A percentile compares a stretch with the other conserved stretches of the same genome.
phyloP scores from a whole-genome alignment of 2,888 invertebrate genomes.

The Cantharis rustica region DNA sequence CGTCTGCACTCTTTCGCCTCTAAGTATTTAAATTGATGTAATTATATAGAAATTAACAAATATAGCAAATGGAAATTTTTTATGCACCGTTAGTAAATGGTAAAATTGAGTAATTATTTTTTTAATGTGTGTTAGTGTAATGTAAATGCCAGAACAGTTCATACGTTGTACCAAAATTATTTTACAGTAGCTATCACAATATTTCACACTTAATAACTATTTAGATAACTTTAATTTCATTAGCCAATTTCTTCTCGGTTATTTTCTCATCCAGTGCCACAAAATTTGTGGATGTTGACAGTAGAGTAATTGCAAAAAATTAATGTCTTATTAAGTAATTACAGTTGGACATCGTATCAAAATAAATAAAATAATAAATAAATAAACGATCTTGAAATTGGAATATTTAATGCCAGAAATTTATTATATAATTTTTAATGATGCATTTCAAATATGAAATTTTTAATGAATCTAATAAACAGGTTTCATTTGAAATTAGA shows the following conservation, averaged over 20 bases:
- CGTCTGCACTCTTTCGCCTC: constrained; percentile 88
- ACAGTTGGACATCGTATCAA: neutral
- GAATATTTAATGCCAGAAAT: neutral
- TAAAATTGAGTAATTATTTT: neutral
- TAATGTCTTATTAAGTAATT: neutral
- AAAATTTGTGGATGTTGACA: neutral
- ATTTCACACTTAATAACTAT: neutral
- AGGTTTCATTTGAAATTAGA: neutral
- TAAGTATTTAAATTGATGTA: constrained; percentile 46
- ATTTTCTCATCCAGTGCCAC: neutral
- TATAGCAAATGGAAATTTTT: neutral
- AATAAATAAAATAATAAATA: no score
- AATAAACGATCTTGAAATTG: neutral
- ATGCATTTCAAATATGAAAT: neutral
- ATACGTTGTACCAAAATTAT: neutral
- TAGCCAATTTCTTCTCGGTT: neutral
- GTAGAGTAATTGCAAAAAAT: neutral
- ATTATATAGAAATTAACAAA: neutral
- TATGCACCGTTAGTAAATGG: neutral
- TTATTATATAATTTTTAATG: neutral
- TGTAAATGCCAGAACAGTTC: neutral
- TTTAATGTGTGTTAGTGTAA: neutral
- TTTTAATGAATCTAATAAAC: neutral
- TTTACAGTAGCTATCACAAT: neutral
- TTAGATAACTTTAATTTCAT: neutral